Evolutionary conservation across 2,113 vertebrate genomes (phyloP), one percentile per base, ranked within the genome.

Genomic region (Corythornis vintsioides): DNA sequence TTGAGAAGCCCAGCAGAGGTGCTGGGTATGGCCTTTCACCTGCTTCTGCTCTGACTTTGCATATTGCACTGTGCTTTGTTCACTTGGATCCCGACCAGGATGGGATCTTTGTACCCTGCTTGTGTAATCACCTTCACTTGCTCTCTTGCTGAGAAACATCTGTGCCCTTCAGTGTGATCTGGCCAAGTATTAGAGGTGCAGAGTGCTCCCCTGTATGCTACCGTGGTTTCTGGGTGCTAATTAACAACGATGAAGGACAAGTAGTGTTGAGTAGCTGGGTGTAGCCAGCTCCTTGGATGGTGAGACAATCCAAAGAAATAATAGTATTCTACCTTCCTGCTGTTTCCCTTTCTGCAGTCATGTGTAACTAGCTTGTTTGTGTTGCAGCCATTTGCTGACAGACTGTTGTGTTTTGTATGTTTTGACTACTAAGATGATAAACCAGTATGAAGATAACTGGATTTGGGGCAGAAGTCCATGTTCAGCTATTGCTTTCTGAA

Each of bases 131-230:
- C 31, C 2, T 1, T 20, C 4, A 1, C 7, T 14, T 33, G 17
- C 11, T 20, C 3, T 40, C 38, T 7, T 47, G 29, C 67, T 22
- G 24, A 43, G 79, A 48, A 40, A 10, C 3, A 2, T 29, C 18
- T 3, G 19, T 7, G 35, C 60, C 3, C 19, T 73, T 60, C 1
- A 2, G 35, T 35, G 53, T 7, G 12, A 6, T 26, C n/a, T 16
- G 2, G 2, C 5, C 4, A 2, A 1, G 10, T 8, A 64, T 9
- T 77, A 4, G 26, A 4, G 0, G 4, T 48, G 59, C 26, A 3
- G 3, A 16, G 42, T 33, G 38, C 9, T 9, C 26, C 2, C 4
- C 2, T 50, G 6, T 8, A 1, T 8, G 4, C 1, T 4, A 0
- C 8, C 25, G 38, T 45, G 38, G 11, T 82, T 57, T 60, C 40